Evolutionary conservation across 2,888 invertebrate genomes (phyloP).

Genomic region (Choreutis nemorana): DNA sequence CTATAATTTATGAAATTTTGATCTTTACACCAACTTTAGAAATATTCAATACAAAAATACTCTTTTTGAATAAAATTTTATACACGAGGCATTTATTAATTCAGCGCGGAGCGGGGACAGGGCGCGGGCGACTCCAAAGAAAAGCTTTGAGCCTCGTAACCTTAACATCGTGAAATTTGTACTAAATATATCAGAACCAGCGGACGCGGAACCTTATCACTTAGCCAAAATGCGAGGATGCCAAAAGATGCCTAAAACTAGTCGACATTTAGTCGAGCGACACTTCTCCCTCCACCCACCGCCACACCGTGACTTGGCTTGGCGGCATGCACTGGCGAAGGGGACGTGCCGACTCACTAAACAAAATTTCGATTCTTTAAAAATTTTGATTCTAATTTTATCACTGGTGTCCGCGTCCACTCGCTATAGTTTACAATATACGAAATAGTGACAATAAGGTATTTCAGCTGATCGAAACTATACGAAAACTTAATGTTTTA

Average conservation of each 20-base stretch:
- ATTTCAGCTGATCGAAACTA: slow-evolving; percentile 36
- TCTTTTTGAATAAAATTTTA: slow-evolving; percentile 67
- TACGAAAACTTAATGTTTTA: slow-evolving; percentile 29
- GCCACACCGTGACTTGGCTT: slow-evolving; percentile 11
- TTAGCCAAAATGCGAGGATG: slow-evolving; percentile 67
- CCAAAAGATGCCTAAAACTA: slow-evolving; percentile 65
- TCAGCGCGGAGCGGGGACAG: slow-evolving; percentile 32
- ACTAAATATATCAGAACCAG: slow-evolving; percentile 64
- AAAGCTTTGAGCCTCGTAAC: slow-evolving; percentile 67
- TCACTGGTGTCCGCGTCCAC: slow-evolving; percentile 60
- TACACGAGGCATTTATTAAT: slow-evolving; percentile 59
- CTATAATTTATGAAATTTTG: slow-evolving; percentile 69
- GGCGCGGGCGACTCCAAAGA: slow-evolving; percentile 49
- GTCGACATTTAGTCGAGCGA: slow-evolving; percentile 29
- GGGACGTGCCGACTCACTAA: slow-evolving; percentile 21
- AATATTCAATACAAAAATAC: slow-evolving; percentile 70
- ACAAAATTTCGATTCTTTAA: slow-evolving; percentile 54
- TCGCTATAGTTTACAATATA: slow-evolving; percentile 58
- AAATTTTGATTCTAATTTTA: slow-evolving; percentile 60
- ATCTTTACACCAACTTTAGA: slow-evolving; percentile 69
- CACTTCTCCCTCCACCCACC: not conserved
- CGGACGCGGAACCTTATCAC: slow-evolving; percentile 58
- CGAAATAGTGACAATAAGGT: slow-evolving; percentile 38
- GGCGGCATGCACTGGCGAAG: slow-evolving; percentile 15
- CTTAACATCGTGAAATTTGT: slow-evolving; percentile 67